Base-by-base conservation (phyloP, 2,797 vertebrate species). In the Rhinophrynus dorsalis region DNA sequence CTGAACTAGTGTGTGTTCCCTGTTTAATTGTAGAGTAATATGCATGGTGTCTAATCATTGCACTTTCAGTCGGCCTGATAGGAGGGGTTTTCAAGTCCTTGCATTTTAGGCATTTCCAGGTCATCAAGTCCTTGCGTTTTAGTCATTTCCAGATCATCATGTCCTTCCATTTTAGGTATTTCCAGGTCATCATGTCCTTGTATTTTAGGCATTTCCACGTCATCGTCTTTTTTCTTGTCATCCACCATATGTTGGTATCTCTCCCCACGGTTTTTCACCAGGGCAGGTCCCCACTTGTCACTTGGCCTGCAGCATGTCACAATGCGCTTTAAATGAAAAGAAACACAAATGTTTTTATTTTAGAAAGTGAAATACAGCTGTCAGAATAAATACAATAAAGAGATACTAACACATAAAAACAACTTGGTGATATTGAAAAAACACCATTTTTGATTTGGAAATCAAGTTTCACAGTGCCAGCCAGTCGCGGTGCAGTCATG, bases 241-340 rank as follows among this genome's bases (percentile, higher is more conserved):
- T 85, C 83, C 0, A 47, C 27, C 33, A 89, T 37, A 3, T 84
- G 67, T 54, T 87, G 77, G 77, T 98, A 98, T 38, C 91, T 87
- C 9, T 92, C 89, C 5, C 90, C 91, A 54, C 92, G 86, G 72
- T 98, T 88, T 32, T 76, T 9, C 3, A 89, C 85, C 79, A 97
- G 82, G 74, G 87, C 94, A 1, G 96, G 96, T 13, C 92, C 94
- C 96, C 96, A 99, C 33, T 89, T 88, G 23, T 89, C 77, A 68
- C 91, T 69, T 0, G 96, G 92, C 35, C 74, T 88, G 75, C 91
- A 94, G 62, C 89, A 79, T 2, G 65, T 83, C 76, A 78, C 82
- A 33, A 97, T 26, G 27, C 96, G 91, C 96, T 99, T 79, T 40
- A 75, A 83, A 67, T 23, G 15, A 2, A 52, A 68, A 75, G n/a